A percentile compares a stretch with the other conserved stretches of the same genome.
Conservation (phyloP, 2,888 invertebrate species). For the Pecten maximus region DNA sequence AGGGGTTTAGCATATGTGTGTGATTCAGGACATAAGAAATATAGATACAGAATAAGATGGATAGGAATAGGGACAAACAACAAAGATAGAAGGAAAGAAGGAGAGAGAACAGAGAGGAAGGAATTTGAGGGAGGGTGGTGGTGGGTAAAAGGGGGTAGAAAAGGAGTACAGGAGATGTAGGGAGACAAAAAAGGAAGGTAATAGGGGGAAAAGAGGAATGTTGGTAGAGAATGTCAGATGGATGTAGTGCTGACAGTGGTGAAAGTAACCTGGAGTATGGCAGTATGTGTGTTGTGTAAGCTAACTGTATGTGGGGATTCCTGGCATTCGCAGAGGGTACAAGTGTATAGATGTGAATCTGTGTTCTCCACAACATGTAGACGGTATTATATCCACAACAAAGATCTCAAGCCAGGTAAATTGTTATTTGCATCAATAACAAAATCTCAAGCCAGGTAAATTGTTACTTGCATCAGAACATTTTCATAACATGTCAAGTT, state of each 20-base stretch:
- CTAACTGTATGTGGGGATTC: not conserved
- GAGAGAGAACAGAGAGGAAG: not conserved
- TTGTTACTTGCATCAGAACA: no score
- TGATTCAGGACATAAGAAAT: not conserved
- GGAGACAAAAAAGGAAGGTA: no score
- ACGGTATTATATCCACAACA: no score
- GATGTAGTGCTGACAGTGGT: not conserved
- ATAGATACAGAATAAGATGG: not conserved
- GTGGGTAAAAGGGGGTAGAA: no score
- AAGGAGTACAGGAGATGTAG: no score
- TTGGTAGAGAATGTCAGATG: not conserved
- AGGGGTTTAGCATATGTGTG: no score
- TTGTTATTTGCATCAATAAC: no score
- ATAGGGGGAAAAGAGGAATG: not conserved
- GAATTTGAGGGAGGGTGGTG: no score
- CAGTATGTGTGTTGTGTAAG: not conserved
- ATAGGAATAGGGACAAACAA: not conserved
- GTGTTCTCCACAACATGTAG: no score
- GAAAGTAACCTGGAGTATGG: not conserved
- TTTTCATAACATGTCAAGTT: no score
- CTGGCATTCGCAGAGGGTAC: not conserved
- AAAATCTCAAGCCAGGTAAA: no score
- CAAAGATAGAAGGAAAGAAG: not conserved
- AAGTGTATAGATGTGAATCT: not conserved
- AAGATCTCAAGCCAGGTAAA: no score